Percentiles rank a stretch among this genome's conserved stretches.
phyloP scores from a whole-genome alignment of 1,140 invertebrate genomes.

The Lycorma delicatula region DNA sequence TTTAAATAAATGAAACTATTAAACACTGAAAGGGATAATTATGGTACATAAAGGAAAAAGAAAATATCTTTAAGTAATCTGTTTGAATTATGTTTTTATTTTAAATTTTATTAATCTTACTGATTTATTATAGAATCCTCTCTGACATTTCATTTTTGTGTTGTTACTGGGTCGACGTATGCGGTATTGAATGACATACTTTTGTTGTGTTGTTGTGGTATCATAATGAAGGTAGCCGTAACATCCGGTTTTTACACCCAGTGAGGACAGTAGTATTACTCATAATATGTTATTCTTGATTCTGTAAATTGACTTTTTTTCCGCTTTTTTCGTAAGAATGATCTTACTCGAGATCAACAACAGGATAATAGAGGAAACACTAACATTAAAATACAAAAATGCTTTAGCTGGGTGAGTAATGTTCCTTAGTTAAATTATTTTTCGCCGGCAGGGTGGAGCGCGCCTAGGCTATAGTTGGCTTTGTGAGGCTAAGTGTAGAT shows the following conservation, averaged over 20 bases:
- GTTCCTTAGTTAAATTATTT: background rate
- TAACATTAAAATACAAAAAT: constrained; percentile 92
- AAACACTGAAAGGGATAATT: too few species aligned
- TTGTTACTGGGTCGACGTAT: too few species aligned
- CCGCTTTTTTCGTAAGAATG: constrained; percentile 60
- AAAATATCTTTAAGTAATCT: too few species aligned
- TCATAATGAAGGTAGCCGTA: background rate
- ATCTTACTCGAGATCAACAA: constrained; percentile 99
- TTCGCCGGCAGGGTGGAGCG: constrained; percentile 18
- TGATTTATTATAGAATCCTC: too few species aligned
- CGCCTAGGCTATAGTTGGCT: background rate
- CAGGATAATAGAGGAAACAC: constrained; percentile 92
- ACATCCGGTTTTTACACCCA: constrained; percentile 20
- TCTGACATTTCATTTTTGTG: background rate
- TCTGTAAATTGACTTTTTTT: constrained; percentile 21
- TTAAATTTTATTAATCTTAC: too few species aligned
- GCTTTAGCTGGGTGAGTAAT: constrained; percentile 78
- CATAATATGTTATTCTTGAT: constrained; percentile 13
- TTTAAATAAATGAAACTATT: too few species aligned
- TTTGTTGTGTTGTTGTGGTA: too few species aligned
- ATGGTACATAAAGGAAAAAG: too few species aligned
- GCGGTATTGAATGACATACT: too few species aligned
- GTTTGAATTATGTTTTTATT: too few species aligned
- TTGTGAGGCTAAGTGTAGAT: background rate
- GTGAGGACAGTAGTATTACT: constrained; percentile 4